Percentiles rank a stretch among this genome's conserved stretches.
These are phyloP conservation scores for Hedychridium roseum DNA, from an alignment of 2,888 invertebrate genomes.

Conservation along the genomic window DNA sequence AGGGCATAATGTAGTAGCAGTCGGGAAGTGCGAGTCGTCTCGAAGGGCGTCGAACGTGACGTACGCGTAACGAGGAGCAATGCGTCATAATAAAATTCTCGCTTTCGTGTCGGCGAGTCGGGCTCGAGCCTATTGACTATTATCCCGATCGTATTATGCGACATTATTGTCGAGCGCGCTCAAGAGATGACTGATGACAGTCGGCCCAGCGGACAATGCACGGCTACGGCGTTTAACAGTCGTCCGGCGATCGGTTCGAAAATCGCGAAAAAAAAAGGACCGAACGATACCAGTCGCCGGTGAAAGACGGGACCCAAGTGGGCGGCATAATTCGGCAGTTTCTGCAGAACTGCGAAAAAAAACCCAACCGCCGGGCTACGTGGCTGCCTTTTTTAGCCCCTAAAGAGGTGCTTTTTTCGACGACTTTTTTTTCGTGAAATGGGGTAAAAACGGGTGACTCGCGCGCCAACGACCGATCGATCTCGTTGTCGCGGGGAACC, in stretches of 20 bases:
- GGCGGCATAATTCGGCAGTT: slow-evolving; percentile 59
- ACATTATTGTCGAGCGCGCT: slow-evolving; percentile 48
- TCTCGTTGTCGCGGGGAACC: slow-evolving; percentile 45
- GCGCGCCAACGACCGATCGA: slow-evolving; percentile 27
- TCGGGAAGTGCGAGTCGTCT: slow-evolving; percentile 6
- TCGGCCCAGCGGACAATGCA: slow-evolving; percentile 38
- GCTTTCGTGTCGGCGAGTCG: slow-evolving; percentile 42
- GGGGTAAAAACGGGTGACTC: slow-evolving; percentile 43
- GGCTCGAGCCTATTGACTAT: slow-evolving; percentile 35
- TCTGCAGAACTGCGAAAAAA: slow-evolving; percentile 50
- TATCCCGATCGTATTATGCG: slow-evolving; percentile 50
- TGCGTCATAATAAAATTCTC: slow-evolving; percentile 62
- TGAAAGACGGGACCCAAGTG: slow-evolving; percentile 39
- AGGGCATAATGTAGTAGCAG: slow-evolving; percentile 11
- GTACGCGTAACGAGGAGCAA: slow-evolving; percentile 50
- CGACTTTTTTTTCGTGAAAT: slow-evolving; percentile 31
- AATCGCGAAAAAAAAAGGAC: slow-evolving; percentile 34
- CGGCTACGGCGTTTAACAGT: slow-evolving; percentile 43
- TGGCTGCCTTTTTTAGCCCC: slow-evolving; percentile 22
- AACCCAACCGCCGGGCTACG: slow-evolving; percentile 13
- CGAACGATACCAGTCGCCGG: slow-evolving; percentile 24
- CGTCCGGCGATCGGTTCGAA: slow-evolving; percentile 48
- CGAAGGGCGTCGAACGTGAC: slow-evolving; percentile 16
- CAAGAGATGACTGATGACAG: slow-evolving; percentile 56
- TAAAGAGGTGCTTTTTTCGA: slow-evolving; percentile 18